These are phyloP conservation scores for Scaptomyza graminum DNA, from an alignment of 1,140 invertebrate genomes.

Conservation along the genomic window DNA sequence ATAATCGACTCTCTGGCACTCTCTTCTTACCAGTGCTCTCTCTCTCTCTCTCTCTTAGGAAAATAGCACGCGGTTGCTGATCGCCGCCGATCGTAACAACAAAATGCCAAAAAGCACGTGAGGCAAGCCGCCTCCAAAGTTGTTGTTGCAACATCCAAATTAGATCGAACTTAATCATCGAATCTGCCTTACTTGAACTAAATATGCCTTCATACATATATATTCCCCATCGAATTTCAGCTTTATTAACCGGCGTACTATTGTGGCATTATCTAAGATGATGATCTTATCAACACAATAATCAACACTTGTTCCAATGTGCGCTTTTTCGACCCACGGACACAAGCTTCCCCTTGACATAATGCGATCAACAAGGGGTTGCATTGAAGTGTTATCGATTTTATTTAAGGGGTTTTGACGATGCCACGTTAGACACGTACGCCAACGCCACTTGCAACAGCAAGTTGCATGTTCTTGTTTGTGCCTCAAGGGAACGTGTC, in stretches of 20 bases:
- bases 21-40: neutral
- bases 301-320: constrained; percentile 19
- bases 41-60: neutral
- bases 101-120: constrained; percentile 47
- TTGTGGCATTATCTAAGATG: neutral
- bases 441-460: constrained; percentile 12
- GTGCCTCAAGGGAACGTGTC: constrained; percentile 13
- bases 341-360: neutral
- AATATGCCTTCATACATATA: too few species aligned
- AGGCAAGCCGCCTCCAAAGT: constrained; percentile 32
- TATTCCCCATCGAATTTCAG: too few species aligned
- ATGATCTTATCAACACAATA: constrained; percentile 9
- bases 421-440: constrained; percentile 35
- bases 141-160: constrained; percentile 24
- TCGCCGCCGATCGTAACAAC: constrained; percentile 35
- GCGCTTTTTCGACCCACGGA: neutral
- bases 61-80: constrained; percentile 39
- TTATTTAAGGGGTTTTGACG: neutral
- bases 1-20: neutral
- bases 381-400: constrained; percentile 12
- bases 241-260: too few species aligned
- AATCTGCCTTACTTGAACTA: too few species aligned
- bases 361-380: constrained; percentile 14
- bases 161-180: constrained; percentile 23
- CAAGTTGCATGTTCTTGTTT: neutral